phyloP scores from a whole-genome alignment of 2,888 invertebrate genomes.

The Eupelmus urozonus region DNA sequence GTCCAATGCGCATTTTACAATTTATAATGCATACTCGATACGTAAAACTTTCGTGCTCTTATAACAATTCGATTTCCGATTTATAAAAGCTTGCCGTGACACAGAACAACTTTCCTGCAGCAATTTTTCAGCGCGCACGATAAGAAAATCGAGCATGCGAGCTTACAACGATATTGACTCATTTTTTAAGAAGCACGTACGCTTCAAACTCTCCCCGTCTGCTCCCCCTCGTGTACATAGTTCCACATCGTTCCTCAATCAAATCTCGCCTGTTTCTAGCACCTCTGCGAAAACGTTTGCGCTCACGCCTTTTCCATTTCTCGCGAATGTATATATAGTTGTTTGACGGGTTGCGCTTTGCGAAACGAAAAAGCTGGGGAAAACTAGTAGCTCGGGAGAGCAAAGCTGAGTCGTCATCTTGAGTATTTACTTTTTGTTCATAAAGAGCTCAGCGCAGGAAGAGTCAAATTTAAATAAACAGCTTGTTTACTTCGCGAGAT shows the following conservation, averaged over 20 bases:
- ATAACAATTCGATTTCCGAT: slow-evolving; percentile 3
- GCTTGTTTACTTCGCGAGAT: neutral
- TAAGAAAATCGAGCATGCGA: neutral
- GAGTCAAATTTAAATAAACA: slow-evolving; percentile 35
- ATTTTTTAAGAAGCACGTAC: slow-evolving; percentile 35
- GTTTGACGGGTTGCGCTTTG: slow-evolving; percentile 31
- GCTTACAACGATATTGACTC: slow-evolving; percentile 29
- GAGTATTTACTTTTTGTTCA: slow-evolving; percentile 41
- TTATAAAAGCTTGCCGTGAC: neutral
- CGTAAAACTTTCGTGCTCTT: no score
- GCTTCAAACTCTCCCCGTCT: neutral
- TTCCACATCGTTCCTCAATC: slow-evolving; percentile 30
- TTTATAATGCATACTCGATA: no score
- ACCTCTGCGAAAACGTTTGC: slow-evolving; percentile 35
- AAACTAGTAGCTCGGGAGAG: neutral
- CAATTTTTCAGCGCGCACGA: slow-evolving; percentile 3
- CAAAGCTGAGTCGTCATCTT: neutral
- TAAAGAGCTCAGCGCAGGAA: slow-evolving; percentile 22
- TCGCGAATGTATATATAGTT: slow-evolving; percentile 22
- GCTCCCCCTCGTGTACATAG: neutral
- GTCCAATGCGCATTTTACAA: no score
- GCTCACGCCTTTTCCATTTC: slow-evolving; percentile 27
- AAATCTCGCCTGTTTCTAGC: slow-evolving; percentile 36
- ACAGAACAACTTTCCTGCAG: neutral
- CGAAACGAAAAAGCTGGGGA: slow-evolving; percentile 15